phyloP scores from a whole-genome alignment of 2,888 invertebrate species.

The Buathra laborator region DNA sequence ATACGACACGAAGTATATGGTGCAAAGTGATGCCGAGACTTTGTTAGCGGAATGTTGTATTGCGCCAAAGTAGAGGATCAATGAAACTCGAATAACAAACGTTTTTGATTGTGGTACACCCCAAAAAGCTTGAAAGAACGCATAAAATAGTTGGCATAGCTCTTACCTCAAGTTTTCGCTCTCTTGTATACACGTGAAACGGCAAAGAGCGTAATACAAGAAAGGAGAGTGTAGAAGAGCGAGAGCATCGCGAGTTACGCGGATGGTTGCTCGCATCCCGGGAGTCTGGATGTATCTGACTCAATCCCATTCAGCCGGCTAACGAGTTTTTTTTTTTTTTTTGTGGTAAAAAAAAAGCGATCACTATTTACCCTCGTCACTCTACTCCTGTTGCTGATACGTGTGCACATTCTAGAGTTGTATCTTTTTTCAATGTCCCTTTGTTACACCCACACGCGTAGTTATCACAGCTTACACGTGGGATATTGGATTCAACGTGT shows the following conservation, averaged over 20 bases:
- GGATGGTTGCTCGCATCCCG: constrained; percentile 13
- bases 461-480: not conserved
- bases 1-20: not conserved
- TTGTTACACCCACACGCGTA: not conserved
- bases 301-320: constrained; percentile 7
- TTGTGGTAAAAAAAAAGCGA: not conserved
- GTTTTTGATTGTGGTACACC: not conserved
- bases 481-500: too few relatives aligned
- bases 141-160: not conserved
- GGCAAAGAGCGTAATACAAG: not conserved
- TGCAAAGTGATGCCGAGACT: not conserved
- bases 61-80: not conserved
- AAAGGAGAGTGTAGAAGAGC: not conserved
- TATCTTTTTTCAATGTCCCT: not conserved
- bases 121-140: not conserved
- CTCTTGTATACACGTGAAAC: not conserved
- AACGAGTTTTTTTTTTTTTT: constrained; percentile 11
- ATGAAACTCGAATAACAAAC: not conserved
- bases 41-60: not conserved
- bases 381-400: not conserved
- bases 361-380: not conserved
- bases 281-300: constrained; percentile 3
- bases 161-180: not conserved
- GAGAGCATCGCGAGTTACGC: constrained; percentile 6
- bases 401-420: not conserved